These are phyloP conservation scores for Drosophila basisetae DNA, from an alignment of 2,888 invertebrate genomes.

Conservation along the genomic window DNA sequence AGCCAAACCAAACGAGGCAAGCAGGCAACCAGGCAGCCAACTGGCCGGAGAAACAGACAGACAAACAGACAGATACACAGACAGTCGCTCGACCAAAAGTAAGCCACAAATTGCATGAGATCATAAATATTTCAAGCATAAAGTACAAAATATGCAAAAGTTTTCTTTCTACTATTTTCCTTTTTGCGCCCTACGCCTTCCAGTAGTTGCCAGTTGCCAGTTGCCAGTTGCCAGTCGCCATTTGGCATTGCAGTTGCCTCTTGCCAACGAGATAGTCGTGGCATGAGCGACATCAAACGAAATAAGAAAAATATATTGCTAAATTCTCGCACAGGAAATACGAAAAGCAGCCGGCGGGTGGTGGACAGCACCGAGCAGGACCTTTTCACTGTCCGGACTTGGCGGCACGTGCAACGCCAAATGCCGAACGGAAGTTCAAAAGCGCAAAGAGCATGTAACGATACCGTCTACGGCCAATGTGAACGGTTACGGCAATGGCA, in stretches of 20 bases:
- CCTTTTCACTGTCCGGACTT: constrained; percentile 16
- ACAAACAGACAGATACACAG: constrained; percentile 23
- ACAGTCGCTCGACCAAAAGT: constrained; percentile 69
- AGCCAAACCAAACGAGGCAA: constrained; percentile 3
- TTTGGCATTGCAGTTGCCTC: constrained; percentile 28
- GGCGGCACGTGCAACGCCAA: constrained; percentile 72
- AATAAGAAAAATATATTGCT: constrained; percentile 74
- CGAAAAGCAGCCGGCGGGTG: constrained; percentile 35
- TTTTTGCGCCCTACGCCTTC: constrained; percentile 46
- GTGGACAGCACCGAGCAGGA: constrained; percentile 26
- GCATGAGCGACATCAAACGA: constrained; percentile 58
- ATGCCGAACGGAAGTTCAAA: constrained; percentile 74
- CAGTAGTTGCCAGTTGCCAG: constrained; percentile 40
- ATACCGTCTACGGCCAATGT: constrained; percentile 15
- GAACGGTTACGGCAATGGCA: not conserved
- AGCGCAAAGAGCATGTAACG: constrained; percentile 74
- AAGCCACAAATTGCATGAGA: constrained; percentile 80
- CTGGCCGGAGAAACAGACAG: constrained; percentile 21
- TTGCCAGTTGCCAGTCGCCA: constrained; percentile 29
- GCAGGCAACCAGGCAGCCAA: constrained; percentile 15
- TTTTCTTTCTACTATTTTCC: constrained; percentile 60
- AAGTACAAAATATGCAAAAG: constrained; percentile 80
- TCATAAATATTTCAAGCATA: constrained; percentile 80
- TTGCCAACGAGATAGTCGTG: constrained; percentile 28
- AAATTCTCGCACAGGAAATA: constrained; percentile 68